These are phyloP conservation scores for Sitta europaea DNA, from an alignment of 2,113 vertebrate species.

Conservation along the genomic window DNA sequence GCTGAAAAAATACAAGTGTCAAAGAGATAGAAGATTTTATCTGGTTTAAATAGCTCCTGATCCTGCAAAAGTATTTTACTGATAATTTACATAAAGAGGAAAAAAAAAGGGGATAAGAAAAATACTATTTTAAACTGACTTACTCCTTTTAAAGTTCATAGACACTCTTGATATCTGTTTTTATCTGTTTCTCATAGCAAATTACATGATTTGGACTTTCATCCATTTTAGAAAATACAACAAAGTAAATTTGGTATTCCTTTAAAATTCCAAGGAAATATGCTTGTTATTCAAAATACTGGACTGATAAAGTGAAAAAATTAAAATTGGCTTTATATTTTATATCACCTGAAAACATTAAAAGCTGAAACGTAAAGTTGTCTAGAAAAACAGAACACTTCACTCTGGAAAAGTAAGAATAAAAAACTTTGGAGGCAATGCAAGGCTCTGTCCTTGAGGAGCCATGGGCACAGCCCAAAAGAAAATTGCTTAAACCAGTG, in stretches of 20 bases:
- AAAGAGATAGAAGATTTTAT: neutral
- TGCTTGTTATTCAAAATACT: neutral
- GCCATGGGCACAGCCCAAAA: neutral
- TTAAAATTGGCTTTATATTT: neutral
- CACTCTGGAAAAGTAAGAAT: neutral
- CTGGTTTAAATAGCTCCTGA: neutral
- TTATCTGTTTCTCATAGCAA: neutral
- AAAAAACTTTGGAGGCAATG: rapidly evolving
- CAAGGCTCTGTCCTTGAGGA: neutral
- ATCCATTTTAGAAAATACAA: neutral
- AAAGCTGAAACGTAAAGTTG: neutral
- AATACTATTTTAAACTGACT: neutral
- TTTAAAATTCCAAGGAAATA: neutral
- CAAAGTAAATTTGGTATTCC: neutral
- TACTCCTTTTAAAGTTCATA: neutral
- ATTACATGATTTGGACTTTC: neutral
- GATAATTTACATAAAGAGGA: neutral
- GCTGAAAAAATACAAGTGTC: neutral
- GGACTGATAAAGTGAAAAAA: neutral
- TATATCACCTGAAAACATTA: neutral
- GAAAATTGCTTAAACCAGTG: neutral
- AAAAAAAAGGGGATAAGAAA: neutral
- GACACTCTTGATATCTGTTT: neutral
- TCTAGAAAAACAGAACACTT: neutral
- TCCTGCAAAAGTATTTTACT: neutral